Conservation (phyloP, 2,113 vertebrate species). For the Cepphus grylle region DNA sequence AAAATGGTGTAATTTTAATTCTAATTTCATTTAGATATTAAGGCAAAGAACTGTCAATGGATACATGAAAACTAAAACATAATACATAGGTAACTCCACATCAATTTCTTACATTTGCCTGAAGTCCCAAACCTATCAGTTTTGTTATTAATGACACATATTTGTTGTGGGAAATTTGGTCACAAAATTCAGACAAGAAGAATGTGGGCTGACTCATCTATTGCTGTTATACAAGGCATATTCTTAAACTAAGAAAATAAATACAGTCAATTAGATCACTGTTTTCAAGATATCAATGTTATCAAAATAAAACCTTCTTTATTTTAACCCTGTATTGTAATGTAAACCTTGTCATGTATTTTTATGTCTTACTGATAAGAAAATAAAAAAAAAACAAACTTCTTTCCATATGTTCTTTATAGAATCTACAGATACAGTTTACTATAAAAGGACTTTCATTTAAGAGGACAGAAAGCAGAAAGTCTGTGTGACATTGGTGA, state of each 20-base stretch:
- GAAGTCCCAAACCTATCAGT: not conserved
- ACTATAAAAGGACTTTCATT: not conserved
- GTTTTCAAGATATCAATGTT: not conserved
- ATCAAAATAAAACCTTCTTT: not conserved
- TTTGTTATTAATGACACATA: not conserved
- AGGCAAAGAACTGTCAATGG: not conserved
- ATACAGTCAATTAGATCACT: not conserved
- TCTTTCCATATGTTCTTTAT: not conserved
- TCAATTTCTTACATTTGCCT: not conserved
- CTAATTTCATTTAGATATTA: not conserved
- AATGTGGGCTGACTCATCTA: not conserved
- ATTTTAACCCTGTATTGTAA: not conserved
- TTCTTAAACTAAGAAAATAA: conserved; percentile 1
- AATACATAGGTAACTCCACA: not conserved
- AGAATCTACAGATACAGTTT: not conserved
- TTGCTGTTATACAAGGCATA: not conserved
- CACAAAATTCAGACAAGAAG: not conserved
- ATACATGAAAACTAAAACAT: not conserved
- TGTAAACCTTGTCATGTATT: not conserved
- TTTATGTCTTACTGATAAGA: not conserved
- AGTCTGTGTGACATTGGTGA: not conserved
- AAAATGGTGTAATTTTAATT: not conserved
- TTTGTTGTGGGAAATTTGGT: not conserved
- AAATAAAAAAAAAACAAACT: not conserved
- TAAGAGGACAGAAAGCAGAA: not conserved